Conservation (phyloP, 2,797 vertebrate genomes). For the Chaenodraco wilsoni region DNA sequence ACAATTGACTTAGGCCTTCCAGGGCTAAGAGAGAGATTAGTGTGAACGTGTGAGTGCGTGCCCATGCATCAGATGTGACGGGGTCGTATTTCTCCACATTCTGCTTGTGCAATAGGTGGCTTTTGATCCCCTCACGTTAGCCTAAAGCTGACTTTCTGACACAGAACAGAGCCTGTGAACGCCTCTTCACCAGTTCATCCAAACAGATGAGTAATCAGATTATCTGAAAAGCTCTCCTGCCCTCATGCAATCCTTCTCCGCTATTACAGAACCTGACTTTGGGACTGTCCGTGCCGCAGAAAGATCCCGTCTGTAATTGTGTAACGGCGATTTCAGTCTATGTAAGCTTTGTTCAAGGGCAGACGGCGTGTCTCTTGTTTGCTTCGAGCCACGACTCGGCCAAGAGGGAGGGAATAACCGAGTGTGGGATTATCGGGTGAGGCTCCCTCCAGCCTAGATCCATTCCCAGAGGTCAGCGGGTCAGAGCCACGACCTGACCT, state of each 20-base stretch:
- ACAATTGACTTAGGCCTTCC: slow-evolving; percentile 57
- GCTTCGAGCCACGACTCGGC: slow-evolving; percentile 38
- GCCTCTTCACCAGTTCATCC: slow-evolving; percentile 33
- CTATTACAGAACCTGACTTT: slow-evolving; percentile 34
- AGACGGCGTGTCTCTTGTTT: slow-evolving; percentile 64
- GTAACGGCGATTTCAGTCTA: slow-evolving; percentile 60
- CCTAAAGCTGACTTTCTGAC: slow-evolving; percentile 16
- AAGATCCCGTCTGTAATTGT: slow-evolving; percentile 60
- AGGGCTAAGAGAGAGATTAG: slow-evolving; percentile 50
- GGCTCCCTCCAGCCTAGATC: slow-evolving; percentile 48
- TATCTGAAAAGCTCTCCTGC: slow-evolving; percentile 46
- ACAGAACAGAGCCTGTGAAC: slow-evolving; percentile 22
- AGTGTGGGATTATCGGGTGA: slow-evolving; percentile 69
- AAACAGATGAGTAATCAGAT: slow-evolving; percentile 57
- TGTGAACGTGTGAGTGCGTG: slow-evolving; percentile 8
- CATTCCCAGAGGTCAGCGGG: slow-evolving; percentile 62
- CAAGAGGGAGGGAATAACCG: slow-evolving; percentile 58
- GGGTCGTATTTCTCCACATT: slow-evolving; percentile 16
- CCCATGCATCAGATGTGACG: slow-evolving; percentile 29
- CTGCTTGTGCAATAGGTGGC: slow-evolving; percentile 24
- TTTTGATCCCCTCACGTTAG: slow-evolving; percentile 19
- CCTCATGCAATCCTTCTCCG: slow-evolving; percentile 31
- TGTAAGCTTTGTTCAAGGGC: slow-evolving; percentile 73
- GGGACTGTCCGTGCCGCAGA: slow-evolving; percentile 9
- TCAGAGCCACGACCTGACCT: slow-evolving; percentile 52